A percentile compares a stretch with the other conserved stretches of the same genome.
These are phyloP conservation scores for Trichechus manatus DNA, from an alignment of 2,113 vertebrate species.

Conservation along the genomic window DNA sequence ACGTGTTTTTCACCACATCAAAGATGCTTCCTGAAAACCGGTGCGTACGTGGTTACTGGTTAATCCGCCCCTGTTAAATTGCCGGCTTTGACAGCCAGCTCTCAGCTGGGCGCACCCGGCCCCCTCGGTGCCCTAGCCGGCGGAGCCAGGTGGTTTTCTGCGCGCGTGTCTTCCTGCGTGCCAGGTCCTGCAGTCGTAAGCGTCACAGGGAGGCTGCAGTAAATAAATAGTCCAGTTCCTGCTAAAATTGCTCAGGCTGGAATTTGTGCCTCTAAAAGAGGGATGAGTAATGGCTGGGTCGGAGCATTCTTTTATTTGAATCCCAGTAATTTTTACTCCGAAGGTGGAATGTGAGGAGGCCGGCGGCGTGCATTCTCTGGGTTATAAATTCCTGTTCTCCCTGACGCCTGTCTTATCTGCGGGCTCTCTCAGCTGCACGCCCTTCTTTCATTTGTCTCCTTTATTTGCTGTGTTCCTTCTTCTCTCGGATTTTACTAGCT, in stretches of 20 bases:
- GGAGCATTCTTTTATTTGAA: slow-evolving; percentile 67
- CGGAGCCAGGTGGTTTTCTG: not conserved
- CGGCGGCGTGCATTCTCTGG: slow-evolving; percentile 55
- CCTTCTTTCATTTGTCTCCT: slow-evolving; percentile 72
- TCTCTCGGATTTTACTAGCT: slow-evolving; percentile 68
- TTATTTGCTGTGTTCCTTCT: slow-evolving; percentile 65
- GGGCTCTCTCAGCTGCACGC: slow-evolving; percentile 30
- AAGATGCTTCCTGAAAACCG: no score
- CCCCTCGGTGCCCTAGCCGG: not conserved
- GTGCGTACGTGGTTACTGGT: no score
- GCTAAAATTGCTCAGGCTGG: slow-evolving; percentile 51
- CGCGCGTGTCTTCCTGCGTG: not conserved
- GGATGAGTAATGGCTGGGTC: slow-evolving; percentile 64
- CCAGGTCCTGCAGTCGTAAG: not conserved
- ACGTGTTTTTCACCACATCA: no score
- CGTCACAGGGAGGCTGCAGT: not conserved
- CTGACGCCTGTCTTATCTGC: slow-evolving; percentile 59
- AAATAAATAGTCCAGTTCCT: slow-evolving; percentile 66
- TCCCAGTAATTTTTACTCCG: slow-evolving; percentile 43
- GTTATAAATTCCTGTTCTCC: slow-evolving; percentile 76
- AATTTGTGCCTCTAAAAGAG: slow-evolving; percentile 63
- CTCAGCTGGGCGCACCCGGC: not conserved
- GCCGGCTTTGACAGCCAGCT: not conserved
- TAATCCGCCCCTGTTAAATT: no score
- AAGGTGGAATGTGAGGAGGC: slow-evolving; percentile 46